Evolutionary conservation across 2,113 vertebrate genomes (phyloP).

Genomic region (Xenus cinereus): DNA sequence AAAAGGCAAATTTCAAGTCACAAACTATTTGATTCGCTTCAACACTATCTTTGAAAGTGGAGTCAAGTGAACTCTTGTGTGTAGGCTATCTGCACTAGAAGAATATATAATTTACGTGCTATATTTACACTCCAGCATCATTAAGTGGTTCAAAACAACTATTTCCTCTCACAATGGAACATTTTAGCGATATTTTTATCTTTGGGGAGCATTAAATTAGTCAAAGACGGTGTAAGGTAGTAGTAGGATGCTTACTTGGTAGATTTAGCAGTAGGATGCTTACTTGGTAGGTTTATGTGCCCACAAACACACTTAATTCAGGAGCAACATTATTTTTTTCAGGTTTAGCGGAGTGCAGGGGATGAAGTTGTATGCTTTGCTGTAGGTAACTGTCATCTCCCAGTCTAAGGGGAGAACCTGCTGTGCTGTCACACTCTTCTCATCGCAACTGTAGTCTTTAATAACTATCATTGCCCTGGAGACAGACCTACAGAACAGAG

Average conservation of each 20-base stretch:
- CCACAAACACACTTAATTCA: neutral
- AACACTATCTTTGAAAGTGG: neutral
- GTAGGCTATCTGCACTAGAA: neutral
- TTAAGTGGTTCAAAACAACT: neutral
- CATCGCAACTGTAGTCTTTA: neutral
- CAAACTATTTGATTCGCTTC: neutral
- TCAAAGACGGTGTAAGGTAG: neutral
- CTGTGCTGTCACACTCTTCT: neutral
- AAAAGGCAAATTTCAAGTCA: neutral
- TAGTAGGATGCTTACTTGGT: neutral
- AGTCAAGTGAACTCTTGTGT: neutral
- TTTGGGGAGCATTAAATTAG: neutral
- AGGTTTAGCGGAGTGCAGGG: neutral
- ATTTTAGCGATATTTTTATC: neutral
- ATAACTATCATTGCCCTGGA: neutral
- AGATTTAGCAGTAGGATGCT: neutral
- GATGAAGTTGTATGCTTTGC: neutral
- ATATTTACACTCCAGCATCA: neutral
- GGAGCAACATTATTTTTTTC: neutral
- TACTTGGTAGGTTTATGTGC: neutral
- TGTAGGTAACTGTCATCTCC: neutral
- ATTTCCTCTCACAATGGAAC: neutral
- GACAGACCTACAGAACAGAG: neutral
- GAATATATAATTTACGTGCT: neutral
- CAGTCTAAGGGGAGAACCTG: neutral